A percentile compares a stretch with the other conserved stretches of the same genome.
Evolutionary conservation across 2,113 vertebrate species (phyloP).

Genomic region (Macrotis lagotis): DNA sequence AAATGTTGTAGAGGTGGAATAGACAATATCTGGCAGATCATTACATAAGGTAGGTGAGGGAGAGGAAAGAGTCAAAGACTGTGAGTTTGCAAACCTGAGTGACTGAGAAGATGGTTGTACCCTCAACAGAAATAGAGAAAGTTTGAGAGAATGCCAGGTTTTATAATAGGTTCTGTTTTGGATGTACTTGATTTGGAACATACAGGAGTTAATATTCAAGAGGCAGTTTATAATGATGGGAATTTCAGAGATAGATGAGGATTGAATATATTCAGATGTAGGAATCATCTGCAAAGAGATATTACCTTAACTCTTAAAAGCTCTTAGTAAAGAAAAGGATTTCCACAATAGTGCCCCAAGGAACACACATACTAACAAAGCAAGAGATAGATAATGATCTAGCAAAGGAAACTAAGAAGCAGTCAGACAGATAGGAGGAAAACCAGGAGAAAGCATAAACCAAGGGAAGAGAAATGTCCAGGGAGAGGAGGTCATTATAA

Average conservation of each 20-base stretch:
- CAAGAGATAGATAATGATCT: background rate
- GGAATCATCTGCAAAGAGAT: background rate
- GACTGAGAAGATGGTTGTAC: background rate
- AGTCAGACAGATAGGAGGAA: background rate
- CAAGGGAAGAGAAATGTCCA: background rate
- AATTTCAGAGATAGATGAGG: background rate
- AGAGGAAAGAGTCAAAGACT: background rate
- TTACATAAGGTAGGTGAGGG: background rate
- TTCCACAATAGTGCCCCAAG: background rate
- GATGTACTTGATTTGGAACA: background rate
- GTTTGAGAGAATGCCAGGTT: background rate
- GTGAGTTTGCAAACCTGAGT: background rate
- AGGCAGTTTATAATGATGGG: background rate
- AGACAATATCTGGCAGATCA: background rate
- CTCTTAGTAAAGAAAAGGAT: background rate
- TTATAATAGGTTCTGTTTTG: background rate
- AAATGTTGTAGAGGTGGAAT: background rate
- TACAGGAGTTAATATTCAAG: background rate
- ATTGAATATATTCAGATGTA: background rate
- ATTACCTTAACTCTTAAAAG: background rate
- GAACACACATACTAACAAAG: background rate
- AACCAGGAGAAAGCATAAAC: background rate
- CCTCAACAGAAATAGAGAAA: background rate
- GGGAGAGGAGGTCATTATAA: background rate
- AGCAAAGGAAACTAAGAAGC: background rate